Conservation (phyloP, 2,797 vertebrate genomes). For the Lacerta bilineata region DNA sequence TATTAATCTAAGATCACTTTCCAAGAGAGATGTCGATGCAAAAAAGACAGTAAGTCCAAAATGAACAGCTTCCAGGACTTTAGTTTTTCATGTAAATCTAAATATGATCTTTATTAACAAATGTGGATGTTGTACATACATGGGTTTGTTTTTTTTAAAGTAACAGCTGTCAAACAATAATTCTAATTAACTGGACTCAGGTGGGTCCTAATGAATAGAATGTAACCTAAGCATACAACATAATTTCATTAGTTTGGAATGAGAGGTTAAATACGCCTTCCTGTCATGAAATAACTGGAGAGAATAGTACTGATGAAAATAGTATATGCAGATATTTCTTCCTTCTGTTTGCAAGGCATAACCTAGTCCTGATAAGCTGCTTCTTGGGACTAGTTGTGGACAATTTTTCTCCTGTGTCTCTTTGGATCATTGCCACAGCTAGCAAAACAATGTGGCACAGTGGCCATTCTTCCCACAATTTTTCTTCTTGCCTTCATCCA, state of each 20-base stretch:
- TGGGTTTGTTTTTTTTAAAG: neutral
- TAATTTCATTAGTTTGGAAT: conserved; percentile 71
- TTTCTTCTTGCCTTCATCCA: neutral
- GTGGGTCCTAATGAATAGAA: conserved; percentile 67
- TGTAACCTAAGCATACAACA: conserved; percentile 58
- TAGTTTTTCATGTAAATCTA: neutral
- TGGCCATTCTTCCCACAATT: neutral
- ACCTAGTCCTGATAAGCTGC: conserved; percentile 63
- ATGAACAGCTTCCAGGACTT: neutral
- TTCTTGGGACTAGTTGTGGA: conserved; percentile 59
- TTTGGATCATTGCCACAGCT: conserved; percentile 51
- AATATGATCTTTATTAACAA: neutral
- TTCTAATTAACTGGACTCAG: conserved; percentile 66
- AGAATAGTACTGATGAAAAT: conserved; percentile 72
- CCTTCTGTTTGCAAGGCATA: conserved; percentile 52
- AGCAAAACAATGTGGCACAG: neutral
- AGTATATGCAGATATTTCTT: conserved; percentile 71
- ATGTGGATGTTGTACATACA: conserved; percentile 3
- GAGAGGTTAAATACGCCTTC: conserved; percentile 74
- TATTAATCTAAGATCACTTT: neutral
- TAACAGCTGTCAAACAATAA: conserved; percentile 45
- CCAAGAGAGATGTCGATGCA: neutral
- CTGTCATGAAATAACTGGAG: conserved; percentile 68
- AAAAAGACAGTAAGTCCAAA: neutral
- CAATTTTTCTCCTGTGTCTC: conserved; percentile 52